A percentile compares a stretch with the other conserved stretches of the same genome.
Evolutionary conservation across 2,797 vertebrate species (phyloP).

Genomic region (Euphonia xanthogaster): DNA sequence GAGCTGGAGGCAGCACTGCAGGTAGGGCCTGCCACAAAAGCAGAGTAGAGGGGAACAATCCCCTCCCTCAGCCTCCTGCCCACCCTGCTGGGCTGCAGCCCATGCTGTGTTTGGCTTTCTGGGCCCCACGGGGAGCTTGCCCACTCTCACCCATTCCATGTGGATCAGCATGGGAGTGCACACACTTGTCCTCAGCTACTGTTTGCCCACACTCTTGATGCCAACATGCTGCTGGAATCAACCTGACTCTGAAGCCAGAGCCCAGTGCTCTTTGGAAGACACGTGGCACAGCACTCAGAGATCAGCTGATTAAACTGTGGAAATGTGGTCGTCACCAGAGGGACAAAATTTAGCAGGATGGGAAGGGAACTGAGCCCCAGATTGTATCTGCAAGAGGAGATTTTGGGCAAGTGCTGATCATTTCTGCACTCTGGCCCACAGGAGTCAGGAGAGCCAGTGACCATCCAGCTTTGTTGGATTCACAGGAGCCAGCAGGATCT

Average conservation of each 20-base stretch:
- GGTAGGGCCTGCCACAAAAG: neutral
- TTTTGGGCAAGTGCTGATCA: neutral
- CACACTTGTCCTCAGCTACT: fast-evolving
- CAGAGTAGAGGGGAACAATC: neutral
- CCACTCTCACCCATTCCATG: fast-evolving
- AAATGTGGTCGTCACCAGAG: neutral
- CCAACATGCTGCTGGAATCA: neutral
- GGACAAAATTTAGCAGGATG: neutral
- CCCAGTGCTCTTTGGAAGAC: neutral
- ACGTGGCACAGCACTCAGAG: fast-evolving
- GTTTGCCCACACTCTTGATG: neutral
- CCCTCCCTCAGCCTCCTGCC: neutral
- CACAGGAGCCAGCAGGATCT: neutral
- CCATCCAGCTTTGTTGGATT: neutral
- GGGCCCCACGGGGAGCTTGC: neutral
- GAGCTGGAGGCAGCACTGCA: neutral
- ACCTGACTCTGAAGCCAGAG: neutral
- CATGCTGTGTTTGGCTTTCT: neutral
- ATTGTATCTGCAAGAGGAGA: neutral
- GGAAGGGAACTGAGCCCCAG: neutral
- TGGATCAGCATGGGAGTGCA: neutral
- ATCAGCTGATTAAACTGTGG: neutral
- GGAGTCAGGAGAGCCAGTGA: fast-evolving
- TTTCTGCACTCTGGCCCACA: neutral
- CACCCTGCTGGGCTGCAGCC: neutral